Evolutionary conservation across 2,888 invertebrate species (phyloP).

Genomic region (Volucella zonaria): DNA sequence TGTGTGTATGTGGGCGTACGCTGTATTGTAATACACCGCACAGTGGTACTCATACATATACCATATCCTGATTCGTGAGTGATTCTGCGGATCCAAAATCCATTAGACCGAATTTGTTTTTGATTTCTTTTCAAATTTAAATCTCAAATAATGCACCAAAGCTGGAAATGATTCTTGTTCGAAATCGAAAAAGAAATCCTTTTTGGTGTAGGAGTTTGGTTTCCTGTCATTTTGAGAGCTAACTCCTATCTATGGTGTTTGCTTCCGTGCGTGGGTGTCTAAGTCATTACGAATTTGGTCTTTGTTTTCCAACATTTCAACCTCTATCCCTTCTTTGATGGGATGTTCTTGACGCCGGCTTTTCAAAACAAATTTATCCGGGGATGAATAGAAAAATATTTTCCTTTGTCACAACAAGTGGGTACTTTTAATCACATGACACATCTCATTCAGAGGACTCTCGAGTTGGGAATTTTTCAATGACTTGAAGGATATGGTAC

Average conservation of each 20-base stretch:
- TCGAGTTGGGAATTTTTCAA: conserved; percentile 7
- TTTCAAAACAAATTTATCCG: neutral
- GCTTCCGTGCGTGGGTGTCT: neutral
- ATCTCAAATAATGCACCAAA: neutral
- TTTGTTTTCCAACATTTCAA: neutral
- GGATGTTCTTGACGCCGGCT: neutral
- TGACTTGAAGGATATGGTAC: conserved; percentile 9
- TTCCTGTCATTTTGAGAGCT: too few species aligned
- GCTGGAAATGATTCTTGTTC: neutral
- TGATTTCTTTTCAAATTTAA: conserved; percentile 10
- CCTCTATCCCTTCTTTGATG: neutral
- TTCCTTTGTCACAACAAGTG: conserved; percentile 26
- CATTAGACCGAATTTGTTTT: neutral
- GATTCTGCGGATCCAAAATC: conserved; percentile 16
- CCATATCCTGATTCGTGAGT: neutral
- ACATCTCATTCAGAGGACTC: conserved; percentile 10
- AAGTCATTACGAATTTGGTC: conserved; percentile 9
- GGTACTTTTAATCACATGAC: conserved; percentile 22
- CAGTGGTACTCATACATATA: neutral
- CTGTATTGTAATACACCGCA: too few species aligned
- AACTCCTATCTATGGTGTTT: neutral
- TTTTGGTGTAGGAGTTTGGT: neutral
- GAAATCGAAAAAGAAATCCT: neutral
- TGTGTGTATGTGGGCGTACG: too few species aligned
- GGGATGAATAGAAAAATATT: conserved; percentile 2